Evolutionary conservation across 2,113 vertebrate genomes (phyloP).

Genomic region (Paralichthys olivaceus): DNA sequence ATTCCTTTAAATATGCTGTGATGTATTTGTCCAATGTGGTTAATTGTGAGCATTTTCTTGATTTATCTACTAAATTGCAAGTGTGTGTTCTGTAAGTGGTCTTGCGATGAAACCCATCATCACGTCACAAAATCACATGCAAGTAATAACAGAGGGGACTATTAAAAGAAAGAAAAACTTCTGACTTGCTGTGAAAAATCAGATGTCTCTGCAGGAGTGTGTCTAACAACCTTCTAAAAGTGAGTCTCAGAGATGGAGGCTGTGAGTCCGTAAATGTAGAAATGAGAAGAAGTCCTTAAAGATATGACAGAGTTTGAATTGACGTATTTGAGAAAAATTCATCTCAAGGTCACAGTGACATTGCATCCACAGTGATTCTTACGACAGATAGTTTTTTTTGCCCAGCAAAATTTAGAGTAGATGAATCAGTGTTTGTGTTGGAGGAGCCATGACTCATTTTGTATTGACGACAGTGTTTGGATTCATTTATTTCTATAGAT

Average conservation of each 20-base stretch:
- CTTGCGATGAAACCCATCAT: neutral
- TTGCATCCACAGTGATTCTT: constrained; percentile 27
- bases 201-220: constrained; percentile 6
- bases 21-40: neutral
- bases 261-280: constrained; percentile 51
- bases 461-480: constrained; percentile 17
- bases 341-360: constrained; percentile 59
- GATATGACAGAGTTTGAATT: constrained; percentile 37
- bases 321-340: constrained; percentile 23
- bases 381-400: constrained; percentile 4
- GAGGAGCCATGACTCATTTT: neutral
- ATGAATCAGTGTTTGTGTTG: constrained; percentile 4
- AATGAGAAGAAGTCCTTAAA: constrained; percentile 53
- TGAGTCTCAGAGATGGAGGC: constrained; percentile 31
- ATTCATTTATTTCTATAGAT: constrained; percentile 22
- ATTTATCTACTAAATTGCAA: neutral
- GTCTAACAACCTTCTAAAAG: constrained; percentile 43
- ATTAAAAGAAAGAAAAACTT: constrained; percentile 1
- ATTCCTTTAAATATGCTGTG: constrained; percentile 22
- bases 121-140: neutral
- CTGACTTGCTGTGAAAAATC: constrained; percentile 14
- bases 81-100: neutral
- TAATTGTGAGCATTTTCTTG: neutral
- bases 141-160: neutral
- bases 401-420: neutral